phyloP scores from a whole-genome alignment of 2,888 invertebrate species.

The Campoplex capitator region DNA sequence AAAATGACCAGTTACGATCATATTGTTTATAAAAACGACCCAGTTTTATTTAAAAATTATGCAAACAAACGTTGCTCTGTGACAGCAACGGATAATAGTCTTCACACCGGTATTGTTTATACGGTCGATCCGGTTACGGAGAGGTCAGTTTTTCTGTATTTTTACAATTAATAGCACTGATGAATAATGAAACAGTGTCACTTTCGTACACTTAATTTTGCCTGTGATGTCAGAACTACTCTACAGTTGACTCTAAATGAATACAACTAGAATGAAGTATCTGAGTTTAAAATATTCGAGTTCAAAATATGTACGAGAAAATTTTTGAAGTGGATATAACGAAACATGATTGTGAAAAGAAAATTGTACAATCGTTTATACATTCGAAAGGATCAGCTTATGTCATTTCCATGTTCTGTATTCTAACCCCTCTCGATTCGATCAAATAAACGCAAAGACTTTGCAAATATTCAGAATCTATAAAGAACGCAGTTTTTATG shows the following conservation, averaged over 20 bases:
- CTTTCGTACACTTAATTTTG: neutral
- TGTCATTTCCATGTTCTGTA: no score
- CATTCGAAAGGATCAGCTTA: no score
- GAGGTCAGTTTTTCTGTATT: constrained; percentile 77
- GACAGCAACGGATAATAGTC: constrained; percentile 74
- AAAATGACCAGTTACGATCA: constrained; percentile 71
- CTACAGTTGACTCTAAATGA: neutral
- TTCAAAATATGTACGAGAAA: neutral
- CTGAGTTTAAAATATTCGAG: no score
- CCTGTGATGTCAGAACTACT: neutral
- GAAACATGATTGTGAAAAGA: no score
- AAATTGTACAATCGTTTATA: no score
- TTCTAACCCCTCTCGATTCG: no score
- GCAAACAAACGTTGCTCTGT: constrained; percentile 79
- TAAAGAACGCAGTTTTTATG: no score
- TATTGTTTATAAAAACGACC: constrained; percentile 80
- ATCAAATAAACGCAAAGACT: no score
- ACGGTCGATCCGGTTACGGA: constrained; percentile 83
- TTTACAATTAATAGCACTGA: neutral
- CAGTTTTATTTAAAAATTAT: constrained; percentile 79
- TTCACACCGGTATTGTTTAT: constrained; percentile 79
- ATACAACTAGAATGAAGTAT: neutral
- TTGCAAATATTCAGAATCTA: no score
- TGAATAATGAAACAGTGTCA: neutral
- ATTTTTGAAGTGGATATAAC: neutral